Evolutionary conservation across 2,888 invertebrate genomes (phyloP), one percentile per base, ranked within the genome.

Genomic region (Osmoderma eremita): DNA sequence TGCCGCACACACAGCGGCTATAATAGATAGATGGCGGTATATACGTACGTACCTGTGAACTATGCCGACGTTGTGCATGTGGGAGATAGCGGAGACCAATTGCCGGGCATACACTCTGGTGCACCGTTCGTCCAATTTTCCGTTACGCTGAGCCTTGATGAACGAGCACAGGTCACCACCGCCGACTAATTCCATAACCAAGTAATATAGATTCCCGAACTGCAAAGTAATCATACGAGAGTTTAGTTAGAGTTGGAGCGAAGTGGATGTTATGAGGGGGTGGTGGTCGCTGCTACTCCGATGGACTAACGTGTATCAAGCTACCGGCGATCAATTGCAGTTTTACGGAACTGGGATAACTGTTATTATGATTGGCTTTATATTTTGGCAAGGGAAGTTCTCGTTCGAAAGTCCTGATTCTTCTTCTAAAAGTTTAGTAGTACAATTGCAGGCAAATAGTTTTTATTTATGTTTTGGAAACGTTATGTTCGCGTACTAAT

Each of bases 121-220:
- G 68, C 84, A 79, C 65, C 81, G 79, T 81, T 88, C 89, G 67
- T 85, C 84, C 75, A 87, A 83, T 81, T 85, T 85, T 76, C 83
- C 85, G 78, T 78, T 80, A 63, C 83, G 83, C 73, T 87, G 87
- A n/a, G 83, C 82, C 78, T 87, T 86, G 75, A 91, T 86, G 81
- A 87, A 86, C 51, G 84, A 83, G 80, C 88, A 88, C 70, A 92
- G 85, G 81, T 91, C 91, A 13, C 91, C 90, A 62, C 91, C 91
- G 53, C 86, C 84, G 12, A 90, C 90, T 73, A 90, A 85, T 81
- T 92, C 92, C 80, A 89, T 88, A 75, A 91, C 90, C 76, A 91
- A 85, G 81, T 90, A 92, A 78, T 91, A 88, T 24, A 90, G 83
- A 13, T 89, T 88, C 24, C 89, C 89, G 75, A 88, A 87, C 90